A percentile compares a stretch with the other conserved stretches of the same genome.
Conservation (phyloP, 2,888 invertebrate species). For the Epistrophe grossulariae region DNA sequence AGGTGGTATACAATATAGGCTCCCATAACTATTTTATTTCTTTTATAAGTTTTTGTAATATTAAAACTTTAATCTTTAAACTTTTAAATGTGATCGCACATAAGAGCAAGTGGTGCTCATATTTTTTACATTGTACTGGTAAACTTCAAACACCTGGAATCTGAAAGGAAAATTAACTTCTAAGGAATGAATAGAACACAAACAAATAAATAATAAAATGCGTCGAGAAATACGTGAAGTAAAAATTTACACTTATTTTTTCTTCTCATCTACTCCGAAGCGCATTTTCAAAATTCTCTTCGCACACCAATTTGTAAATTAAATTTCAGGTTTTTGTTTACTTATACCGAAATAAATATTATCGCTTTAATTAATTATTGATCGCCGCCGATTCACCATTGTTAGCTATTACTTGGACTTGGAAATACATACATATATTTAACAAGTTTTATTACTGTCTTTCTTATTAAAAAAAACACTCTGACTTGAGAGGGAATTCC, state of each 20-base stretch:
- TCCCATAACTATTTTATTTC: too few species aligned
- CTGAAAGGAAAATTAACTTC: too few species aligned
- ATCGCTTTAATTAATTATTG: background rate
- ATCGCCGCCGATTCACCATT: background rate
- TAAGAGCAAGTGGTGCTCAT: too few species aligned
- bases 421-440: background rate
- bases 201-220: background rate
- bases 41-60: too few species aligned
- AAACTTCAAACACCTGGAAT: background rate
- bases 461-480: background rate
- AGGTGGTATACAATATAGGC: too few species aligned
- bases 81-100: too few species aligned
- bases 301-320: background rate
- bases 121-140: too few species aligned
- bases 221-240: background rate
- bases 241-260: background rate
- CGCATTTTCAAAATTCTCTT: background rate
- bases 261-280: background rate
- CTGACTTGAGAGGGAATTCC: slow-evolving; percentile 1
- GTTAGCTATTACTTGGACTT: background rate
- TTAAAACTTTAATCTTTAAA: too few species aligned
- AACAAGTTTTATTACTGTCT: slow-evolving; percentile 13
- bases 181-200: too few species aligned
- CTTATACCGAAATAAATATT: background rate
- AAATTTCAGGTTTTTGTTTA: slow-evolving; percentile 26